Percentiles rank a stretch among this genome's conserved stretches.
These are phyloP conservation scores for Cosmorhoe ocellata DNA, from an alignment of 2,888 invertebrate species.

Conservation along the genomic window DNA sequence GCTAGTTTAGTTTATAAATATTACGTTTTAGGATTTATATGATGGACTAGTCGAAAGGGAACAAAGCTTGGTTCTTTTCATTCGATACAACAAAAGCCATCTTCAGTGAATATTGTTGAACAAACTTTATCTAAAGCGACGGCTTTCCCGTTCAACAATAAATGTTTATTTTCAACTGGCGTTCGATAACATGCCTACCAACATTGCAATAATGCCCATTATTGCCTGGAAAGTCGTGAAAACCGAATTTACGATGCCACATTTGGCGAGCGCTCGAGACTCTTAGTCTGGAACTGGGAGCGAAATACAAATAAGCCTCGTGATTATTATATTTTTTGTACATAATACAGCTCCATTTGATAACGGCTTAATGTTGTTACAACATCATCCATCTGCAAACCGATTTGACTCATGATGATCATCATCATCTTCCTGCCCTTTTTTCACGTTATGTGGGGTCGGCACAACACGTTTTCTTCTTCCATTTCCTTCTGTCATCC, in stretches of 20 bases:
- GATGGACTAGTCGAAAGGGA: too few species aligned
- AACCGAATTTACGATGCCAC: constrained; percentile 21
- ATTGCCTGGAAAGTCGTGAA: constrained; percentile 18
- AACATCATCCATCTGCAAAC: too few species aligned
- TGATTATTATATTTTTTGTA: constrained; percentile 1
- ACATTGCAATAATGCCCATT: constrained; percentile 14
- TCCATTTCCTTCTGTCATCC: too few species aligned
- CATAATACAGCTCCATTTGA: too few species aligned
- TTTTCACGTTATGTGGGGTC: too few species aligned
- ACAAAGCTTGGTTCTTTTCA: neutral
- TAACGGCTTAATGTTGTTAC: too few species aligned
- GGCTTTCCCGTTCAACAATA: constrained; percentile 10
- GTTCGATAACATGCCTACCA: constrained; percentile 12
- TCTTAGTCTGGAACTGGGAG: constrained; percentile 17
- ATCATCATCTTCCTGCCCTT: too few species aligned
- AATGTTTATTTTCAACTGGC: constrained; percentile 3
- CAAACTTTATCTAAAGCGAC: neutral
- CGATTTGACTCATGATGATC: too few species aligned
- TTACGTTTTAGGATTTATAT: too few species aligned
- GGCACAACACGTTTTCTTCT: too few species aligned
- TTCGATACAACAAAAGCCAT: constrained; percentile 3
- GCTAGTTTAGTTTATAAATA: too few species aligned
- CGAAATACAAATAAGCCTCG: constrained; percentile 12
- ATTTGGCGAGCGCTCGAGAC: constrained; percentile 31
- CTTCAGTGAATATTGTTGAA: neutral